phyloP scores from a whole-genome alignment of 2,113 vertebrate species.

The Gopherus evgoodei region DNA sequence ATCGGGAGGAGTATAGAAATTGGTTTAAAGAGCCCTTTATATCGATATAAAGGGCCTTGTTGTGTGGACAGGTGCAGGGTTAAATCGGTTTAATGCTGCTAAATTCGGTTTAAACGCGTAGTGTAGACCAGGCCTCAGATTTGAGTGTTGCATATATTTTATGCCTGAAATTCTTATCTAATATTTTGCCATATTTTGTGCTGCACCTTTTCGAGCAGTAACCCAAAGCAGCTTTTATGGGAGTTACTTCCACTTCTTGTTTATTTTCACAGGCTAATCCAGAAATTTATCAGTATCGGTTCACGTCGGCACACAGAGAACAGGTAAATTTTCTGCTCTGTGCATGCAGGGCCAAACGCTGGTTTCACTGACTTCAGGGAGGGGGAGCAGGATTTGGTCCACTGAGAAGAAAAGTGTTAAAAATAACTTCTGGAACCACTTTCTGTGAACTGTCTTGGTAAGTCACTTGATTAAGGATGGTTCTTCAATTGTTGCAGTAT shows the following conservation, averaged over 20 bases:
- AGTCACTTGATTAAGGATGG: not conserved
- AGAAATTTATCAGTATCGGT: conserved; percentile 51
- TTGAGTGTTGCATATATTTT: not conserved
- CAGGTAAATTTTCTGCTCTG: conserved; percentile 41
- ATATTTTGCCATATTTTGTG: not conserved
- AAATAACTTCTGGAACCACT: not conserved
- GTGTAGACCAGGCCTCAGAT: not conserved
- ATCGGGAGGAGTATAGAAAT: too few relatives aligned
- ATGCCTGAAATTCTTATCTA: not conserved
- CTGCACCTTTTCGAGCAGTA: not conserved
- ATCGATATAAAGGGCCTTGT: too few relatives aligned
- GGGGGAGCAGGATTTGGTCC: not conserved
- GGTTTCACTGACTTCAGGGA: not conserved
- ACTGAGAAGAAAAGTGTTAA: not conserved
- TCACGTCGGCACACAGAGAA: conserved; percentile 23
- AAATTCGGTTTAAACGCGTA: too few relatives aligned
- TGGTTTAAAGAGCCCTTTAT: too few relatives aligned
- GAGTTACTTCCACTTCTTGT: not conserved
- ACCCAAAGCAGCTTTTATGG: not conserved
- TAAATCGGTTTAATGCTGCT: too few relatives aligned
- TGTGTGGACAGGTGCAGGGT: too few relatives aligned
- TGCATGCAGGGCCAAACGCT: not conserved
- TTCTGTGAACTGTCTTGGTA: not conserved
- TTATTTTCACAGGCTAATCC: conserved; percentile 45
- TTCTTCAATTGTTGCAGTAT: conserved; percentile 19